A percentile compares a stretch with the other conserved stretches of the same genome.
phyloP scores from a whole-genome alignment of 2,113 vertebrate genomes.

The Delphinapterus leucas region DNA sequence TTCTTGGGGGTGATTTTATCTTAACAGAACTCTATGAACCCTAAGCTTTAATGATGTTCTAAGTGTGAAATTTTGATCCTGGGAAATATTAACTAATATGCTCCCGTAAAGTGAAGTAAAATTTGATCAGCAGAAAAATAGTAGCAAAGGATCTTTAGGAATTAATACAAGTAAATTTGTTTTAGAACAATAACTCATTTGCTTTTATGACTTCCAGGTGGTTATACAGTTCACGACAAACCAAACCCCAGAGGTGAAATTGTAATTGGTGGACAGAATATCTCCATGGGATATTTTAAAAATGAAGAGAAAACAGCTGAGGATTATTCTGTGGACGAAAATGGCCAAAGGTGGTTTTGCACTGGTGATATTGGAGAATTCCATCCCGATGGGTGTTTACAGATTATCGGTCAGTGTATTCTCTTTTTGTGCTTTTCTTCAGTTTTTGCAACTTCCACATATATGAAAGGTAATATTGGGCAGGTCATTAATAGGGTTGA shows the following conservation, averaged over 20 bases:
- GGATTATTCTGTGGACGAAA: constrained; percentile 91
- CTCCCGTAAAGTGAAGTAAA: neutral
- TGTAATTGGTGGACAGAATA: constrained; percentile 94
- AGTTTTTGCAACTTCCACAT: neutral
- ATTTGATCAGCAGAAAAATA: neutral
- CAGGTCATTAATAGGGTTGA: neutral
- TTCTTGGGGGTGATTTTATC: neutral
- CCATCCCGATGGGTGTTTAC: constrained; percentile 94
- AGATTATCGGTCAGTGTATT: constrained; percentile 92
- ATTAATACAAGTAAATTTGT: neutral
- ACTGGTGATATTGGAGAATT: constrained; percentile 97
- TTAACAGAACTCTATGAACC: neutral
- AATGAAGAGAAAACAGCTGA: constrained; percentile 85
- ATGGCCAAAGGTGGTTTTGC: constrained; percentile 95
- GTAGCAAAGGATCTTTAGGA: neutral
- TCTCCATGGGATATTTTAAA: constrained; percentile 95
- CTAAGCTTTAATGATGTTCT: neutral
- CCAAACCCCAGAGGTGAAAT: constrained; percentile 96
- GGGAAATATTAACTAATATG: neutral
- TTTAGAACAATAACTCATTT: constrained; percentile 16
- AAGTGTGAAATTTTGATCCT: neutral
- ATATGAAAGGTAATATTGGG: neutral
- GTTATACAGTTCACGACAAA: constrained; percentile 92
- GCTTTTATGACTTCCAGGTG: constrained; percentile 84
- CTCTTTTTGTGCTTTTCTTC: neutral